Percentiles rank a stretch among this genome's conserved stretches.
Evolutionary conservation across 2,113 vertebrate genomes (phyloP).

Genomic region (Sylvietta virens): DNA sequence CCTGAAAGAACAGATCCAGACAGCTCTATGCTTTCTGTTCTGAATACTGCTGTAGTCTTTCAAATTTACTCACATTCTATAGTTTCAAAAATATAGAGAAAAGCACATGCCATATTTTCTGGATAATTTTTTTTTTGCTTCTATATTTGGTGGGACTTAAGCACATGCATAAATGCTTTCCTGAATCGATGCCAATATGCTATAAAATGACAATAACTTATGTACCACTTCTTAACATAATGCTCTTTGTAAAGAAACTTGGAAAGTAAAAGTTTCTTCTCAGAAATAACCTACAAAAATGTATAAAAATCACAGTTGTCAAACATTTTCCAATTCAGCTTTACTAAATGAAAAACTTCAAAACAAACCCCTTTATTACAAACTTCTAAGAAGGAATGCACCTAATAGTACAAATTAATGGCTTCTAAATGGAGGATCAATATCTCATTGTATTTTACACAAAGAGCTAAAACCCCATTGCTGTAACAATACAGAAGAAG

Average conservation of each 20-base stretch:
- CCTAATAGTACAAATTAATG: constrained; percentile 20
- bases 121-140: background rate
- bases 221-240: background rate
- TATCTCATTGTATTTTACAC: constrained; percentile 54
- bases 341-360: background rate
- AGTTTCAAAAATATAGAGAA: background rate
- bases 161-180: background rate
- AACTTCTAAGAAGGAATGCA: constrained; percentile 5
- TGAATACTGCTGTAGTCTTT: background rate
- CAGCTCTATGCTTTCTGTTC: background rate
- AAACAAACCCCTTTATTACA: constrained; percentile 8
- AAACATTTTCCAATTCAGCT: constrained; percentile 1
- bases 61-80: background rate
- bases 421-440: constrained; percentile 44
- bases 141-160: background rate
- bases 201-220: background rate
- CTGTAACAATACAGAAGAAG: constrained; percentile 23
- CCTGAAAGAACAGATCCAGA: background rate
- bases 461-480: constrained; percentile 46
- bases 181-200: background rate
- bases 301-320: background rate
- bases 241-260: background rate
- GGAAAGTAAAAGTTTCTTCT: background rate
- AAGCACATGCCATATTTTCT: background rate
- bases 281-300: background rate